Conservation (phyloP, 92 coral and sea anemone genomes). For the Nematostella vectensis region DNA sequence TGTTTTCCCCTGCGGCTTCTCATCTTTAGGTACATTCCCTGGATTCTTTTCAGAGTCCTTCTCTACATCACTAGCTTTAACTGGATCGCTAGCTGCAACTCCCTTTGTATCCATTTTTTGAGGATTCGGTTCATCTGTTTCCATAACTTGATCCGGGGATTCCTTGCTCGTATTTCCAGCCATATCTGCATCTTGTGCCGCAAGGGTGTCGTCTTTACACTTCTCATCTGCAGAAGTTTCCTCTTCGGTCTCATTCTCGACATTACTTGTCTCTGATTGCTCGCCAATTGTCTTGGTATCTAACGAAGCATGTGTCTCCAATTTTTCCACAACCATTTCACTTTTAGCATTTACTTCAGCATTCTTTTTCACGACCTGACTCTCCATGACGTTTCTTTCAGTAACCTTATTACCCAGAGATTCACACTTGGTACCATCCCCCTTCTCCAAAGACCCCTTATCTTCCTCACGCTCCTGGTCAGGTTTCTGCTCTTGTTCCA, state of each 20-base stretch:
- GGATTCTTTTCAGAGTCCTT: too few relatives aligned
- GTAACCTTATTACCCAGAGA: not conserved
- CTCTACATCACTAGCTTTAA: not conserved
- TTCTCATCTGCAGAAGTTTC: not conserved
- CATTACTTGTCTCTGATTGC: too few relatives aligned
- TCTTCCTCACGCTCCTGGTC: too few relatives aligned
- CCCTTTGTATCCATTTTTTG: not conserved
- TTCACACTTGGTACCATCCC: too few relatives aligned
- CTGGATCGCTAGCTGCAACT: not conserved
- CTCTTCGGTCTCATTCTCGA: not conserved
- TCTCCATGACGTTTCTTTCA: not conserved
- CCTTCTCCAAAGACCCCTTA: too few relatives aligned
- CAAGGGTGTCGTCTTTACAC: too few relatives aligned
- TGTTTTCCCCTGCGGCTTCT: not conserved
- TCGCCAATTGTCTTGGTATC: too few relatives aligned
- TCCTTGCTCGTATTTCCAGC: not conserved
- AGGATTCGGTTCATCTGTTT: conserved; percentile 2
- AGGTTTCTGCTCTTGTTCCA: too few relatives aligned
- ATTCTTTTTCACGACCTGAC: not conserved
- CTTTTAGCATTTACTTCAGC: not conserved
- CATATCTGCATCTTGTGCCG: not conserved
- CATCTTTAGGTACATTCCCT: not conserved
- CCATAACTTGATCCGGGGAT: too few relatives aligned
- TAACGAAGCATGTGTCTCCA: too few relatives aligned
- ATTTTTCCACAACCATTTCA: too few relatives aligned